A percentile compares a stretch with the other conserved stretches of the same genome.
phyloP scores from a whole-genome alignment of 1,140 invertebrate species.

The Heliconius eleuchia region DNA sequence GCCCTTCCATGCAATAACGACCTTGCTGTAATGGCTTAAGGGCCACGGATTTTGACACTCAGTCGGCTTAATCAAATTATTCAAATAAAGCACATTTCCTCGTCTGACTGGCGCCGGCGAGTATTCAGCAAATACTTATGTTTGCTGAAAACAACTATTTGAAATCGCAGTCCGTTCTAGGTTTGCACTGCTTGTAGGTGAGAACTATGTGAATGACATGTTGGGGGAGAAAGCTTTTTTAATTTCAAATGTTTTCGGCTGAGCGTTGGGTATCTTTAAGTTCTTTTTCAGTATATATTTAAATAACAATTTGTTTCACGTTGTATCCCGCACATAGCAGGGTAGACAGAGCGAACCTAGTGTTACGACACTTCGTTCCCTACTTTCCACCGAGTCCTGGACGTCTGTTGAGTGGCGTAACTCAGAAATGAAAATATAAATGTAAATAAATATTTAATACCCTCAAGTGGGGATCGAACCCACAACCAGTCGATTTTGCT shows the following conservation, averaged over 20 bases:
- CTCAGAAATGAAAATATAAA: too few species aligned
- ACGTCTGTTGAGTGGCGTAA: too few species aligned
- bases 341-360: too few species aligned
- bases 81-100: conserved; percentile 68
- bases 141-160: conserved; percentile 58
- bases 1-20: conserved; percentile 35
- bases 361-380: too few species aligned
- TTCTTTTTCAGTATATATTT: not conserved
- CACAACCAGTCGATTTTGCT: too few species aligned
- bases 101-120: conserved; percentile 56
- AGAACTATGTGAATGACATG: not conserved
- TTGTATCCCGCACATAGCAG: too few species aligned
- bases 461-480: too few species aligned
- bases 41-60: conserved; percentile 38
- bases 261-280: not conserved
- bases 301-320: too few species aligned
- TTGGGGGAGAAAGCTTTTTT: not conserved
- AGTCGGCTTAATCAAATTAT: conserved; percentile 73
- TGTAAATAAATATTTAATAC: too few species aligned
- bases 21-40: conserved; percentile 46
- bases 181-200: conserved; percentile 31
- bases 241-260: not conserved
- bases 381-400: too few species aligned
- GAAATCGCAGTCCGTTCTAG: conserved; percentile 50
- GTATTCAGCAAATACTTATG: conserved; percentile 66